Percentiles rank a stretch among this genome's conserved stretches.
Conservation (phyloP, 2,797 vertebrate genomes). For the Apogon hyalosoma region DNA sequence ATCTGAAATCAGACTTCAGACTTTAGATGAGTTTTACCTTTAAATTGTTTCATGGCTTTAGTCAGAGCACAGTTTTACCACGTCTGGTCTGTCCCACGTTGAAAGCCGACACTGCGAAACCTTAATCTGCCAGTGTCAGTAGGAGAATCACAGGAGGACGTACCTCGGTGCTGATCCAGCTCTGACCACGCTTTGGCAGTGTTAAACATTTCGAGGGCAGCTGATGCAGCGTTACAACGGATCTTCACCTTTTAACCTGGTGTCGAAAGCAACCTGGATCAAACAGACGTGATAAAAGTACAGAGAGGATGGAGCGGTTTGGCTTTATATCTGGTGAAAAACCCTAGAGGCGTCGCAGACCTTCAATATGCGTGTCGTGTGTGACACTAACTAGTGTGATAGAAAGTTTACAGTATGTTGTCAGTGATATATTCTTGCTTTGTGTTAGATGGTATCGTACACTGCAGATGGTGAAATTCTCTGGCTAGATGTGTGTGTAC, state of each 20-base stretch:
- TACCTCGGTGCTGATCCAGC: constrained; percentile 1
- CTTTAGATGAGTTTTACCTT: too few species aligned
- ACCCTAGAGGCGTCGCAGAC: constrained; percentile 9
- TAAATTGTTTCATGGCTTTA: too few species aligned
- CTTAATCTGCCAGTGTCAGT: too few species aligned
- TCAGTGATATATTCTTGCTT: constrained; percentile 7
- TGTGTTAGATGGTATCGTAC: constrained; percentile 11
- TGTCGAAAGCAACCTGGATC: neutral
- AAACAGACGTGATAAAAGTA: neutral
- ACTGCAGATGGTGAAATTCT: constrained; percentile 19
- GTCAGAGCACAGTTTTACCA: too few species aligned
- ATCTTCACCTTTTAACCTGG: neutral
- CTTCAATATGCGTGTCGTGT: constrained; percentile 8
- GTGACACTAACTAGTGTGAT: constrained; percentile 3
- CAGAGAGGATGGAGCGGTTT: neutral
- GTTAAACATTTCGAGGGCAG: constrained; percentile 1
- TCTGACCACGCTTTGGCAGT: constrained; percentile 22
- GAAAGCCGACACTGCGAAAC: too few species aligned
- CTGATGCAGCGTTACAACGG: constrained; percentile 4
- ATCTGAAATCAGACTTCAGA: neutral
- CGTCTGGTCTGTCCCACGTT: too few species aligned
- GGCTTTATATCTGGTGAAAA: constrained; percentile 4
- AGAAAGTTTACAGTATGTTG: neutral
- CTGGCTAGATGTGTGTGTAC: neutral
- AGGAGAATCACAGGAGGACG: constrained; percentile 2